These are phyloP conservation scores for Melieria crassipennis DNA, from an alignment of 2,888 invertebrate genomes.

Conservation along the genomic window DNA sequence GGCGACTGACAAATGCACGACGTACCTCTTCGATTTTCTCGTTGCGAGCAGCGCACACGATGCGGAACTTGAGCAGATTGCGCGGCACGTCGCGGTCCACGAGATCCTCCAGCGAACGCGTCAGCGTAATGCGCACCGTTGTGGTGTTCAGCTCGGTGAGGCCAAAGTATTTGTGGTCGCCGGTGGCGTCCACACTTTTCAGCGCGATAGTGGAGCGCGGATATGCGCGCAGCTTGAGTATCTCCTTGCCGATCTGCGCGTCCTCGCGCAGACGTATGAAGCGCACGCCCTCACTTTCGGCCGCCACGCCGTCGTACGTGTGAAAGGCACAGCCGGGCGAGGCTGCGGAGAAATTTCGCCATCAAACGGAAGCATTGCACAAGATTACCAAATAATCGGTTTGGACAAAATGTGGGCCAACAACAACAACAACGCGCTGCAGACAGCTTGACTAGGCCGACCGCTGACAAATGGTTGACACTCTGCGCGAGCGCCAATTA, in stretches of 20 bases:
- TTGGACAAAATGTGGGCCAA: no score
- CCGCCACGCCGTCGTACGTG: slow-evolving; percentile 68
- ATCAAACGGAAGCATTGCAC: no score
- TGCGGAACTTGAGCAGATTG: slow-evolving; percentile 83
- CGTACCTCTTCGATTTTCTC: slow-evolving; percentile 62
- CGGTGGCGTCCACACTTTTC: slow-evolving; percentile 58
- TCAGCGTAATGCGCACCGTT: slow-evolving; percentile 79
- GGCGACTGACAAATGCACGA: neutral
- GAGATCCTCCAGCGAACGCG: slow-evolving; percentile 80
- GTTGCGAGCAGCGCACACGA: slow-evolving; percentile 71
- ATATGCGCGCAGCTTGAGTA: slow-evolving; percentile 83
- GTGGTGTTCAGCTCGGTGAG: slow-evolving; percentile 78
- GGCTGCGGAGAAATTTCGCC: slow-evolving; percentile 66
- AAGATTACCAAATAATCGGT: no score
- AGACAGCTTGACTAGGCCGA: neutral
- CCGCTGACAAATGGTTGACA: slow-evolving; percentile 15
- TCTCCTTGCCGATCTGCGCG: slow-evolving; percentile 79
- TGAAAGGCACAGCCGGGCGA: slow-evolving; percentile 84
- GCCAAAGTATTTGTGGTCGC: slow-evolving; percentile 63
- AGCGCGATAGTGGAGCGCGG: slow-evolving; percentile 71
- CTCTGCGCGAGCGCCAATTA: neutral
- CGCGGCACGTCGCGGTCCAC: slow-evolving; percentile 84
- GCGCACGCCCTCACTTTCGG: slow-evolving; percentile 76
- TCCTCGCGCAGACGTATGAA: slow-evolving; percentile 88
- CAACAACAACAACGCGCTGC: no score